These are phyloP conservation scores for Aegotheles bennettii DNA, from an alignment of 2,113 vertebrate genomes.

Conservation along the genomic window DNA sequence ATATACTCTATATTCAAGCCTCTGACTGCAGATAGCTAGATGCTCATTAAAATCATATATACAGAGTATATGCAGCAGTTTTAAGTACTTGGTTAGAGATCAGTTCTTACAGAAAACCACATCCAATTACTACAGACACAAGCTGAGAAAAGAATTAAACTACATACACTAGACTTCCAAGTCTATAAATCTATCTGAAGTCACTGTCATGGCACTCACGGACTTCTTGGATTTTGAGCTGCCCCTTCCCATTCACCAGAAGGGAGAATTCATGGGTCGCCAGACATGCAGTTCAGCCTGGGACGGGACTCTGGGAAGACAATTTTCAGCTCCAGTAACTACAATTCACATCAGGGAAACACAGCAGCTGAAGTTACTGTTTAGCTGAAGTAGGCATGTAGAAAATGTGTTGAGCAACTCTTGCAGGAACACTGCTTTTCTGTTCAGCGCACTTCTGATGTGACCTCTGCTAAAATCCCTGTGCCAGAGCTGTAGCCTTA, in stretches of 20 bases:
- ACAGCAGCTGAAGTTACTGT: not conserved
- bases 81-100: not conserved
- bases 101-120: not conserved
- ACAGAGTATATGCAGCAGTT: not conserved
- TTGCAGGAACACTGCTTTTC: not conserved
- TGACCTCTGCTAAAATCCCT: not conserved
- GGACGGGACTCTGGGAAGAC: not conserved
- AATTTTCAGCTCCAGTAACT: not conserved
- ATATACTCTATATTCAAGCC: not conserved
- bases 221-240: not conserved
- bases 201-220: not conserved
- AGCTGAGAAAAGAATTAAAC: not conserved
- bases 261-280: not conserved
- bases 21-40: not conserved
- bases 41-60: not conserved
- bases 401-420: not conserved
- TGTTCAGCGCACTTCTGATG: not conserved
- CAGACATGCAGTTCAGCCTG: not conserved
- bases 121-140: not conserved
- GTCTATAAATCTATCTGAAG: not conserved
- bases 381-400: not conserved
- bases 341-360: not conserved
- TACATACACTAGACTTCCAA: not conserved
- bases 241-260: not conserved
- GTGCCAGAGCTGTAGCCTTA: not conserved